Base-by-base conservation (phyloP, 2,888 invertebrate species). In the Aspidiotus rigidus region DNA sequence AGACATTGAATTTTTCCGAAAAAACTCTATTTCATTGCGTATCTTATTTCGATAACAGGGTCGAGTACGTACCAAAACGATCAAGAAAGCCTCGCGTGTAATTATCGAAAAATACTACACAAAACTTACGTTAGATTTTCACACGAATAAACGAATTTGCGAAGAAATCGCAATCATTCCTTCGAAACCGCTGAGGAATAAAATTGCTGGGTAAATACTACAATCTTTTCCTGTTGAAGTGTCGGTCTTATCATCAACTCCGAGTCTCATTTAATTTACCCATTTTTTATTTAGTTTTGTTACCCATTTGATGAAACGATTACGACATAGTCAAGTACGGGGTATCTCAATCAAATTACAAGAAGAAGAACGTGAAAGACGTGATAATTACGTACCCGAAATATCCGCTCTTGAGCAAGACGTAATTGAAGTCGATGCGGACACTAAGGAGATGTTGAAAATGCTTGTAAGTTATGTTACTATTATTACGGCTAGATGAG, bases 21-120 rank as follows among this genome's bases (percentile, higher is more conserved):
- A 5, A 28, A 28, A 28, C 28, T 28, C 28, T 28, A 28, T 28
- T 28, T 28, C 28, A 28, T 28, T 28, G 5, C 28, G 2, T 5
- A 28, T 28, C 5, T 1, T 28, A 28, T 28, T 28, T 28, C 5
- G 5, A 28, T 28, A 28, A 74, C 80, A 93, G 98, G 97, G 98
- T 89, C 97, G 99, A 80, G 99, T 99, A 75, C 87, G 99, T 81
- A 99, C 99, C 73, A 99, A 99, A 83, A 99, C 99, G 74, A 89
- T 99, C 76, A 99, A 99, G 83, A 99, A 99, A 83, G 98, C 98
- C 78, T 93, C 98, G 72, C 90, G 97, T 80, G 92, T 96, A 75
- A 98, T 99, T 75, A 99, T 99, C 79, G 99, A 99, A 81, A 99
- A 99, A 79, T 99, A 99, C 80, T 99, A 99, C 83, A 96, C 97